Evolutionary conservation across 2,797 vertebrate species (phyloP).

Genomic region (Rhabdomys pumilio): DNA sequence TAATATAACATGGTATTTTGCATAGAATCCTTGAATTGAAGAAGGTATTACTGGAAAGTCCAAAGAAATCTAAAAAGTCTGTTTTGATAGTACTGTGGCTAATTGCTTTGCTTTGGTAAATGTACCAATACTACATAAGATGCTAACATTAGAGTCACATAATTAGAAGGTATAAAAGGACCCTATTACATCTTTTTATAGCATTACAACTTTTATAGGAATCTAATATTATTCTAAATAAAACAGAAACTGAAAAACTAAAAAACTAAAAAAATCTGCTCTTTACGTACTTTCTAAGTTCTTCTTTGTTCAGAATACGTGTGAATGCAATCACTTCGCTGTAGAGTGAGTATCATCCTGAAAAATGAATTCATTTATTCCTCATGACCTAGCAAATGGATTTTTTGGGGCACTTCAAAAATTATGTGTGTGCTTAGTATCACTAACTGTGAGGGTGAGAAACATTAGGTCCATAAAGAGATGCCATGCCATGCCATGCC

Average conservation of each 20-base stretch:
- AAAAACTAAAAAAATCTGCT: not conserved
- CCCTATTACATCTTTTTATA: not conserved
- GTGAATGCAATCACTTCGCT: not conserved
- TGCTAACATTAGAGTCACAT: not conserved
- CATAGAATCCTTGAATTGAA: not conserved
- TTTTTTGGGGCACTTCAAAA: not conserved
- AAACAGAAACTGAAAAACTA: conserved; percentile 15
- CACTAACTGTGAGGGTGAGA: not conserved
- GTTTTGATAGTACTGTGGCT: not conserved
- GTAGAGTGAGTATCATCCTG: not conserved
- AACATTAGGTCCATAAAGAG: not conserved
- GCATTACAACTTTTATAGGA: not conserved
- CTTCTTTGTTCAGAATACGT: conserved; percentile 2
- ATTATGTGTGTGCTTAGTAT: not conserved
- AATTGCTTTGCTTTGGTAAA: conserved; percentile 10
- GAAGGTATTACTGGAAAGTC: not conserved
- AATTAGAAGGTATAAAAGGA: not conserved
- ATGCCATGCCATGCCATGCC: not conserved
- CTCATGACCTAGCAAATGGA: not conserved
- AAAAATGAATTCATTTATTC: not conserved
- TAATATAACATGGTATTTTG: not conserved
- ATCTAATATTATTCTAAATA: not conserved
- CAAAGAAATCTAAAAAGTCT: not conserved
- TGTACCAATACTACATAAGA: not conserved
- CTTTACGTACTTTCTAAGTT: conserved; percentile 1